Base-by-base conservation (phyloP, 2,113 vertebrate genomes). In the Phoxinus phoxinus region DNA sequence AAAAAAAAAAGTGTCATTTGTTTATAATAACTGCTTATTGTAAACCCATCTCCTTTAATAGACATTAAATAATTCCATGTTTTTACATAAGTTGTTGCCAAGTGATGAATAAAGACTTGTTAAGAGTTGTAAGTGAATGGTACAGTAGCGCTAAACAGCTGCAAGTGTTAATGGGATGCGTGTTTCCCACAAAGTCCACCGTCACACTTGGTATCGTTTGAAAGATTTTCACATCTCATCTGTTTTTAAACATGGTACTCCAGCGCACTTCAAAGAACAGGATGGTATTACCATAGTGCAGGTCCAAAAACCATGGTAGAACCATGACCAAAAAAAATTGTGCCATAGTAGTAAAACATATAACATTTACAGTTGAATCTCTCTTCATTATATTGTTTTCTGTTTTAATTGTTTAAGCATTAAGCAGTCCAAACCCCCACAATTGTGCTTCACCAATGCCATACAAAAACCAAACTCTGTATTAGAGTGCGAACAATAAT, bases 361-460 rank as follows among this genome's bases (percentile, higher is more conserved):
- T 17, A 15, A 51, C 10, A 35, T 69, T 21, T 67, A 56, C 53
- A 56, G 30, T 67, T 67, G 12, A 35, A 37, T 35, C 6, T 53
- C 1, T 53, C 63, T 44, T 21, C 32, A 17, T 85, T 48, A 46
- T 17, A 51, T 77, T 44, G 13, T 27, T 46, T 32, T 81, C 19
- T 37, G 11, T n/a, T n/a, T n/a, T n/a, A n/a, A n/a, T n/a, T n/a
- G n/a, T 73, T 58, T 77, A 78, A 88, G 89, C 82, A 90, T 90
- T 90, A 92, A 89, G 84, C 85, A 84, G 88, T 90, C 89, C 89
- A 90, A 91, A 92, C 89, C 86, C 84, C 86, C 85, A 74, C 25
- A 85, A 83, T 61, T 21, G 87, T 88, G 75, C 87, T 87, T 25
- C 3, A 2, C 23, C 37, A 87, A 79, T 32, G 53, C 87, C 23